Percentiles rank a stretch among this genome's conserved stretches.
These are phyloP conservation scores for Morus bassanus DNA, from an alignment of 2,797 vertebrate genomes.

Conservation along the genomic window DNA sequence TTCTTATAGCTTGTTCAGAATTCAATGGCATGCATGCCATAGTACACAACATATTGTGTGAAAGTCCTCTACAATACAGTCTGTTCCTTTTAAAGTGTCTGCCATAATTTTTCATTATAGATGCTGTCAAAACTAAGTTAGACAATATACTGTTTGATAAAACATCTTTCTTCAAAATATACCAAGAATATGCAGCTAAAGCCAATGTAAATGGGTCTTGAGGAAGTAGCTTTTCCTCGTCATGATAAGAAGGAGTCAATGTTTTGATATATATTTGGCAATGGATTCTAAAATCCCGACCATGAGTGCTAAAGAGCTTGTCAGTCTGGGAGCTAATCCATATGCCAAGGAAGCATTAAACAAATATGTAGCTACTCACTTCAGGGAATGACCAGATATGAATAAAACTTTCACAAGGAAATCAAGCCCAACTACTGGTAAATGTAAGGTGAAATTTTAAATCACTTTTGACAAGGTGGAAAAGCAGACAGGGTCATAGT, in stretches of 20 bases:
- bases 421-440: not conserved
- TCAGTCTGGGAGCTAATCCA: constrained; percentile 39
- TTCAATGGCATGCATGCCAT: not conserved
- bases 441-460: constrained; percentile 33
- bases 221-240: constrained; percentile 31
- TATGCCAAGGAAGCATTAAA: constrained; percentile 45
- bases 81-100: constrained; percentile 1
- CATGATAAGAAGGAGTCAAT: not conserved
- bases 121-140: constrained; percentile 11
- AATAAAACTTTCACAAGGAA: constrained; percentile 27
- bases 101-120: constrained; percentile 11
- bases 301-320: constrained; percentile 38
- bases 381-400: constrained; percentile 24
- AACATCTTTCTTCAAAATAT: constrained; percentile 10
- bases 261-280: constrained; percentile 62
- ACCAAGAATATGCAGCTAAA: constrained; percentile 3
- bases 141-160: constrained; percentile 18
- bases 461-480: constrained; percentile 27
- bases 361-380: constrained; percentile 28
- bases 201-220: not conserved
- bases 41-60: not conserved
- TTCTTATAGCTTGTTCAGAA: not conserved
- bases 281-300: constrained; percentile 17
- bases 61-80: not conserved
- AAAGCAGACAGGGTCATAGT: constrained; percentile 28